A percentile compares a stretch with the other conserved stretches of the same genome.
Conservation (phyloP, 2,113 vertebrate species). For the Picathartes gymnocephalus region DNA sequence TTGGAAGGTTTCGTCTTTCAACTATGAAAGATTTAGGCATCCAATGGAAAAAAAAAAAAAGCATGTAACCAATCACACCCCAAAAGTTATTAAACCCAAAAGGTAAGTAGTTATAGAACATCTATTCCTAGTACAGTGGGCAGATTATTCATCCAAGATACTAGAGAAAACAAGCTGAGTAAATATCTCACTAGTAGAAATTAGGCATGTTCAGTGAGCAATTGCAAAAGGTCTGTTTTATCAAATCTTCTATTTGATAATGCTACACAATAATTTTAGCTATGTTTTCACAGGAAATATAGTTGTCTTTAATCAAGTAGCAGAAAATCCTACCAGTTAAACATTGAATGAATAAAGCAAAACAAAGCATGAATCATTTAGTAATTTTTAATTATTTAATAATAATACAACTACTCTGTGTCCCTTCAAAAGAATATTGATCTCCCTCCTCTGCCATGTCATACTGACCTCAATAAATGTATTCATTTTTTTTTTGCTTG, state of each 20-base stretch:
- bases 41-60: not conserved
- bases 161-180: not conserved
- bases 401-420: not conserved
- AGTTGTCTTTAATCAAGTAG: not conserved
- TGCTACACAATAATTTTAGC: not conserved
- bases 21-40: not conserved
- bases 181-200: not conserved
- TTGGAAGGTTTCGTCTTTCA: not conserved
- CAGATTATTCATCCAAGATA: not conserved
- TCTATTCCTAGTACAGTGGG: not conserved
- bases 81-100: not conserved
- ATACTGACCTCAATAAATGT: constrained; percentile 8
- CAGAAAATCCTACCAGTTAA: constrained; percentile 31
- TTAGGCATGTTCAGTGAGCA: not conserved
- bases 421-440: constrained; percentile 7
- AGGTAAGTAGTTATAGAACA: not conserved
- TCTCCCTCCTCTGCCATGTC: not conserved
- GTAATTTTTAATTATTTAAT: constrained; percentile 54
- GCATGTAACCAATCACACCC: not conserved
- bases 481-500: constrained; percentile 9
- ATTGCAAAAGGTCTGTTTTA: not conserved
- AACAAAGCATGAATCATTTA: constrained; percentile 40
- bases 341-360: not conserved
- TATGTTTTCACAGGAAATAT: not conserved
- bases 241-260: not conserved